A percentile compares a stretch with the other conserved stretches of the same genome.
These are phyloP conservation scores for Cabera pusaria DNA, from an alignment of 2,888 invertebrate species.

Conservation along the genomic window DNA sequence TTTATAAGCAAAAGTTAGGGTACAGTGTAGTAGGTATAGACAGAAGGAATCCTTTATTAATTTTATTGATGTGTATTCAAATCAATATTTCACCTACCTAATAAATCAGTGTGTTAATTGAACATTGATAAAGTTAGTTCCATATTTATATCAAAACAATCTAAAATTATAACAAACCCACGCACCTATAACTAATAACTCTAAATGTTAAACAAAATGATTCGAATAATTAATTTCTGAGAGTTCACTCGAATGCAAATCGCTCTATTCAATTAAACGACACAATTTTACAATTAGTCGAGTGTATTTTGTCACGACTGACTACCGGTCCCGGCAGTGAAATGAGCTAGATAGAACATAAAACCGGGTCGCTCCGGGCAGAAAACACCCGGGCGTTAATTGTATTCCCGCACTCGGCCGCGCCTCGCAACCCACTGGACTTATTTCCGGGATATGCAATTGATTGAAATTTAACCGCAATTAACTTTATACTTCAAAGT, in stretches of 20 bases:
- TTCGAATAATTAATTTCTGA: neutral
- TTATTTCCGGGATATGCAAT: conserved; percentile 35
- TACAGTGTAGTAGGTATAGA: too few relatives aligned
- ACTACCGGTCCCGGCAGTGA: conserved; percentile 33
- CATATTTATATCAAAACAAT: too few relatives aligned
- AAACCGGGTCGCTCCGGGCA: conserved; percentile 33
- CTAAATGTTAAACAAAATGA: too few relatives aligned
- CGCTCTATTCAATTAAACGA: too few relatives aligned
- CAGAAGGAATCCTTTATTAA: too few relatives aligned
- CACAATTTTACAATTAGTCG: conserved; percentile 32
- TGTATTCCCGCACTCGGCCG: conserved; percentile 36
- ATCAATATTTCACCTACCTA: too few relatives aligned
- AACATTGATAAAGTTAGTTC: too few relatives aligned
- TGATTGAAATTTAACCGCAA: conserved; percentile 31
- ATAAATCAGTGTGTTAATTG: too few relatives aligned
- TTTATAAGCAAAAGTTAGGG: too few relatives aligned
- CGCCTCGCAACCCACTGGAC: conserved; percentile 30
- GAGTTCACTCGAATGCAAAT: neutral
- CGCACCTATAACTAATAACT: too few relatives aligned
- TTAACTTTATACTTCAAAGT: conserved; percentile 20
- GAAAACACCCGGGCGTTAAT: conserved; percentile 39
- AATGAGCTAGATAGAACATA: conserved; percentile 48
- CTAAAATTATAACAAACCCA: too few relatives aligned
- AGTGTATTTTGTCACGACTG: conserved; percentile 39
- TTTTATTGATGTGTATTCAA: too few relatives aligned